Evolutionary conservation across 2,888 invertebrate species (phyloP), one percentile per base, ranked within the genome.

Genomic region (Atrina japonica): DNA sequence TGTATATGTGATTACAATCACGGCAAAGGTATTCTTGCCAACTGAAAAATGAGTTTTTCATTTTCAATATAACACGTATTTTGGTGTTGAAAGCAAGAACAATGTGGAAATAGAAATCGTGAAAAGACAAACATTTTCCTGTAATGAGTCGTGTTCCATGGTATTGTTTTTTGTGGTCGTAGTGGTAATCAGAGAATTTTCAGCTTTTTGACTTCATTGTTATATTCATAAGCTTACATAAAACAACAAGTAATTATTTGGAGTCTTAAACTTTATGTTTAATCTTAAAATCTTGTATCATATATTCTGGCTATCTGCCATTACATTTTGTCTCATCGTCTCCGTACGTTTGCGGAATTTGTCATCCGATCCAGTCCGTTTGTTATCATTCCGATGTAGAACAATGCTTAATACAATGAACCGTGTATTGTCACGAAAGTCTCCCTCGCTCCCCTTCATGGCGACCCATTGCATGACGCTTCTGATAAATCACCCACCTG

Each of bases 121-220:
- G 11, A 35, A 35, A 35, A 35, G 35, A 35, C 5, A 35, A 7
- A 11, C 5, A 5, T 35, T 35, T 35, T 35, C 35, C 6, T 35
- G 5, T 35, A 35, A 35, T 11, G 35, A 35, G 35, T 5, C 35
- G 11, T 35, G 35, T 35, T 35, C n/a, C 11, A 11, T 11, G 11
- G 35, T 35, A 35, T 35, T 35, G 35, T 35, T 7, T 5, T 35
- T 11, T 7, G 11, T n/a, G 25, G 16, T 53, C 35, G 43, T 6
- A 43, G 9, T n/a, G 29, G 66, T 66, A 58, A 66, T 66, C 58
- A 30, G 27, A 66, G 56, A 58, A 58, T 66, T 58, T 66, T 66
- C 66, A 66, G 66, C 58, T 47, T 53, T 66, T 58, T 66, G 66
- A 66, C 66, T 66, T 66, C 56, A 40, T 56, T 66, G 49, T 23